Percentiles rank a stretch among this genome's conserved stretches.
Conservation (phyloP, 2,797 vertebrate genomes). For the Crocodylus rhombifer region DNA sequence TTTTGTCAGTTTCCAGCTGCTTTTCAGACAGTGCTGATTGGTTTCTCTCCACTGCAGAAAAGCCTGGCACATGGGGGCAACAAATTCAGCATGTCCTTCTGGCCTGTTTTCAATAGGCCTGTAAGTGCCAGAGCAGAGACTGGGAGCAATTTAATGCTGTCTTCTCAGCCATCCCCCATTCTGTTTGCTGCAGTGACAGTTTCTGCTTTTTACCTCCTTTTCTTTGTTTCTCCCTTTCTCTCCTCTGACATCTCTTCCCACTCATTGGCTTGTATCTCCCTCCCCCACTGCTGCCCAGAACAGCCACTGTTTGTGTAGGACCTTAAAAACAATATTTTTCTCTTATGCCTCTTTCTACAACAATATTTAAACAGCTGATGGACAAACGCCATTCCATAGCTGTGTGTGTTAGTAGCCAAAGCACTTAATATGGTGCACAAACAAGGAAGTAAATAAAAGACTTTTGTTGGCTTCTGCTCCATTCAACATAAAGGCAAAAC, state of each 20-base stretch:
- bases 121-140: constrained; percentile 65
- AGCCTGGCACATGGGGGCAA: constrained; percentile 67
- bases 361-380: not conserved
- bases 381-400: not conserved
- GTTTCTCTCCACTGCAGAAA: constrained; percentile 64
- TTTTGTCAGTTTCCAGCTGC: constrained; percentile 76
- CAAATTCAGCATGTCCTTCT: constrained; percentile 76
- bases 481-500: not conserved
- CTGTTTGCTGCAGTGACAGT: not conserved
- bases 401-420: not conserved
- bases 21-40: constrained; percentile 68
- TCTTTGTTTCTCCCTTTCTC: not conserved
- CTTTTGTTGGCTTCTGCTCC: constrained; percentile 4
- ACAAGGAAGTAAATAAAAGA: not conserved
- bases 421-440: not conserved
- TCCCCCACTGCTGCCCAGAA: not conserved
- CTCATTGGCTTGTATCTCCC: not conserved
- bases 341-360: not conserved
- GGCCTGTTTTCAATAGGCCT: constrained; percentile 61
- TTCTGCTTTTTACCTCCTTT: not conserved
- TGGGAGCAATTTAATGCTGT: constrained; percentile 57
- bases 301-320: not conserved
- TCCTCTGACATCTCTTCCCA: not conserved
- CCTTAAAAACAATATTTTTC: not conserved
- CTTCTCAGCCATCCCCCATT: constrained; percentile 37